These are phyloP conservation scores for Halichondria panicea DNA, from an alignment of 37 sponge, comb jelly and placozoan species.

Conservation along the genomic window DNA sequence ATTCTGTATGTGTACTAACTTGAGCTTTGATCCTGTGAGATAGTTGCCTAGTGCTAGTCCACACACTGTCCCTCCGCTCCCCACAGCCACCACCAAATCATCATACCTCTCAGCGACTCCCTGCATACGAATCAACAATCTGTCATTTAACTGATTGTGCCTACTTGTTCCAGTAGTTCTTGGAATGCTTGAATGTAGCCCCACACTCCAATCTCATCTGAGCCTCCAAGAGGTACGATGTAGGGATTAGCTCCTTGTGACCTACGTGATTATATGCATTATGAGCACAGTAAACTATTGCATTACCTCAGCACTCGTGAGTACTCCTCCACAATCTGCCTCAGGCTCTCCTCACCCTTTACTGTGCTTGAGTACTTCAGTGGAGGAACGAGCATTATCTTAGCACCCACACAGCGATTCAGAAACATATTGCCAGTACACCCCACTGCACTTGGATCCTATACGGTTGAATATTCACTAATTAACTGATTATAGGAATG, in stretches of 20 bases:
- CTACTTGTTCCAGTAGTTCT: constrained; percentile 70
- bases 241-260: constrained; percentile 51
- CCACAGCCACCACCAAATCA: constrained; percentile 73
- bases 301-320: constrained; percentile 46
- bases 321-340: constrained; percentile 35
- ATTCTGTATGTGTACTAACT: constrained; percentile 17
- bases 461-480: too few relatives aligned
- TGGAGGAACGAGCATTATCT: constrained; percentile 55
- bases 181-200: constrained; percentile 79
- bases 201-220: constrained; percentile 61
- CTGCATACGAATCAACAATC: background rate
- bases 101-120: constrained; percentile 61
- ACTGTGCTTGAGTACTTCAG: background rate
- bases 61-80: constrained; percentile 68
- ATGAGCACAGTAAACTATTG: background rate
- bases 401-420: constrained; percentile 53
- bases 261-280: constrained; percentile 13
- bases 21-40: constrained; percentile 64
- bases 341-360: constrained; percentile 4
- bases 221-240: constrained; percentile 68
- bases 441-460: constrained; percentile 40
- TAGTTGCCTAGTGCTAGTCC: constrained; percentile 71
- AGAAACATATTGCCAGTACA: constrained; percentile 71
- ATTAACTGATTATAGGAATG: too few relatives aligned
- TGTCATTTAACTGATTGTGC: background rate